Conservation (phyloP, 2,888 invertebrate species). For the Rhodophaea formosa region DNA sequence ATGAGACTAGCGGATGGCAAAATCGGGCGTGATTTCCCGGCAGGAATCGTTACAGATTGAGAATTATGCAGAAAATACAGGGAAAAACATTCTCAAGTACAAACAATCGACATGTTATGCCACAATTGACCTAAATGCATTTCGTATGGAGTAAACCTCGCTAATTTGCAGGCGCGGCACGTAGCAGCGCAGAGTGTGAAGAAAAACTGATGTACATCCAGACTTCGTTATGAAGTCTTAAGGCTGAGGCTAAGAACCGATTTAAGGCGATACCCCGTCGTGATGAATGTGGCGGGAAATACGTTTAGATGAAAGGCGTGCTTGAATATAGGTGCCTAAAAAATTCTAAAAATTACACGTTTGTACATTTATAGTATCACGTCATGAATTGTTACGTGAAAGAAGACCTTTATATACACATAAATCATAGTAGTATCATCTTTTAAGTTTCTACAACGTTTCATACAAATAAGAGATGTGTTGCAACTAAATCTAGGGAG, state of each 20-base stretch:
- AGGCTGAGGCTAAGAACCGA: too few species aligned
- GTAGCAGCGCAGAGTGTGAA: constrained; percentile 14
- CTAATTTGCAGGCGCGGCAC: constrained; percentile 11
- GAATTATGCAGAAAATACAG: neutral
- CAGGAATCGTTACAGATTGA: too few species aligned
- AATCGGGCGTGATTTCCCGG: too few species aligned
- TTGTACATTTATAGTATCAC: neutral
- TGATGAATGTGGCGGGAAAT: constrained; percentile 7
- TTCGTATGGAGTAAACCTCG: constrained; percentile 4
- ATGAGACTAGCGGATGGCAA: too few species aligned
- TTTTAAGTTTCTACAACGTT: too few species aligned
- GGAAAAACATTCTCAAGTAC: neutral
- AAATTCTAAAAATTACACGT: neutral
- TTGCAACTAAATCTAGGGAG: too few species aligned
- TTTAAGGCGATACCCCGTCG: constrained; percentile 1
- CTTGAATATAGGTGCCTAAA: neutral
- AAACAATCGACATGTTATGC: constrained; percentile 12
- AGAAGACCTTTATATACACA: too few species aligned
- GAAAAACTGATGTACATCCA: constrained; percentile 14
- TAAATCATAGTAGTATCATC: too few species aligned
- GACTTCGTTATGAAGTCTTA: constrained; percentile 16
- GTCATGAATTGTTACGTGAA: too few species aligned
- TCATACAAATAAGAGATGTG: too few species aligned
- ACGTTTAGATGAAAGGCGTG: neutral
- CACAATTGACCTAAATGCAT: constrained; percentile 14